Base-by-base conservation (phyloP, 2,797 vertebrate species). In the Ctenopoma kingsleyae region DNA sequence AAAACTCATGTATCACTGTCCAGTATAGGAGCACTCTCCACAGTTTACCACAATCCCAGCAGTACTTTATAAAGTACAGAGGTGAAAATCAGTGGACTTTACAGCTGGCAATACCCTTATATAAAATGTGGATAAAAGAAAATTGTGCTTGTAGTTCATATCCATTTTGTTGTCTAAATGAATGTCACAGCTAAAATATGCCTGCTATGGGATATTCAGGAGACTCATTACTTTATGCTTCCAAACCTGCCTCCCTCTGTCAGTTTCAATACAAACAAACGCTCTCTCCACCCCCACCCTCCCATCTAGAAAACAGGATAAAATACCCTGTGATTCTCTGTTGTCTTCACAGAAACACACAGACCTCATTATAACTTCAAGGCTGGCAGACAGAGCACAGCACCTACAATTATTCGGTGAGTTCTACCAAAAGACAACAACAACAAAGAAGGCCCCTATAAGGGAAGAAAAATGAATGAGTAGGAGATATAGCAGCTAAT, bases 331-430 rank as follows among this genome's bases (percentile, higher is more conserved):
- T 85, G 86, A 89, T 91, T 89, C 88, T 82, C 84, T 87, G 82
- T 86, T 86, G 80, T 90, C 85, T 91, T 88, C 87, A 80, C 79
- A 84, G 72, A 90, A 91, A 91, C 89, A 87, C 86, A 85, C 85
- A 84, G 87, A 85, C 87, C 92, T 94, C 93, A 93, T 94, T 94
- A 94, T 91, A 93, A 93, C 89, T 92, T 92, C 89, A 94, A 92
- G 92, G 89, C 90, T 83, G 81, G 80, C 80, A 92, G 83, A 86
- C 85, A 77, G 76, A 86, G 81, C 83, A 87, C 78, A 82, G 87
- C 83, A 90, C 87, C 88, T 93, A 89, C 88, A 92, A 93, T 92
- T 91, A 91, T 79, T 77, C 51, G 71, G 72, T 72, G 82, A 83
- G 83, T 83, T 86, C 74, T 66, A 82, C 83, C 74, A 80, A 89